phyloP scores from a whole-genome alignment of 2,797 vertebrate genomes.

The Melanotaenia trifasciata region DNA sequence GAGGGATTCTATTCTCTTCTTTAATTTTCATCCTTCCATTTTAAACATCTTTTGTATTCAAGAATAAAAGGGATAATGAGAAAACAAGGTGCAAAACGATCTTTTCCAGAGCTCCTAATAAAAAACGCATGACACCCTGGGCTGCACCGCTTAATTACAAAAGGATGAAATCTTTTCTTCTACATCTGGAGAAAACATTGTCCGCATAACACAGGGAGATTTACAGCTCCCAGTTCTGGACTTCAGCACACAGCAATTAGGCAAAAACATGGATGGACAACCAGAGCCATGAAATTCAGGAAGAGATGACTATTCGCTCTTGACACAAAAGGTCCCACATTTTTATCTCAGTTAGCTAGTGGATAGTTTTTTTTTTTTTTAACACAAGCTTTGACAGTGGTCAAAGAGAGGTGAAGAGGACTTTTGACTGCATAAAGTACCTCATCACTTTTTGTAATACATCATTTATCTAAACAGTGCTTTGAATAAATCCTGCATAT shows the following conservation, averaged over 20 bases:
- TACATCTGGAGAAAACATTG: conserved; percentile 89
- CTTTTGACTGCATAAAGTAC: conserved; percentile 14
- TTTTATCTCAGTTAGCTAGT: conserved; percentile 51
- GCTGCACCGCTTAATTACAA: conserved; percentile 88
- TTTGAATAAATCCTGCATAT: conserved; percentile 22
- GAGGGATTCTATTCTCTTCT: conserved; percentile 62
- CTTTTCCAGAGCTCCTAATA: conserved; percentile 82
- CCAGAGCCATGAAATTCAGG: conserved; percentile 67
- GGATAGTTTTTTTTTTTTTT: conserved; percentile 6
- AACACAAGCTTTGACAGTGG: conserved; percentile 32
- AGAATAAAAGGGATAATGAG: conserved; percentile 82
- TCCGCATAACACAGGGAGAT: conserved; percentile 84
- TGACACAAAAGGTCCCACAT: conserved; percentile 40
- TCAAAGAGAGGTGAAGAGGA: conserved; percentile 29
- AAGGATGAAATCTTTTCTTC: conserved; percentile 88
- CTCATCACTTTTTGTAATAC: conserved; percentile 21
- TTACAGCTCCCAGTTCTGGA: conserved; percentile 85
- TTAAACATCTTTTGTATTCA: conserved; percentile 69
- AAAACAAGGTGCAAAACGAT: conserved; percentile 85
- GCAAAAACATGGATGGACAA: conserved; percentile 79
- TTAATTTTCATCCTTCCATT: conserved; percentile 67
- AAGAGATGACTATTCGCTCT: conserved; percentile 62
- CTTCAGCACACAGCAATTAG: conserved; percentile 83
- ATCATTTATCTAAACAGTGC: conserved; percentile 28
- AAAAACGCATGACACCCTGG: conserved; percentile 85